Evolutionary conservation across 2,888 invertebrate species (phyloP), one percentile per base, ranked within the genome.

Genomic region (Pollenia labialis): DNA sequence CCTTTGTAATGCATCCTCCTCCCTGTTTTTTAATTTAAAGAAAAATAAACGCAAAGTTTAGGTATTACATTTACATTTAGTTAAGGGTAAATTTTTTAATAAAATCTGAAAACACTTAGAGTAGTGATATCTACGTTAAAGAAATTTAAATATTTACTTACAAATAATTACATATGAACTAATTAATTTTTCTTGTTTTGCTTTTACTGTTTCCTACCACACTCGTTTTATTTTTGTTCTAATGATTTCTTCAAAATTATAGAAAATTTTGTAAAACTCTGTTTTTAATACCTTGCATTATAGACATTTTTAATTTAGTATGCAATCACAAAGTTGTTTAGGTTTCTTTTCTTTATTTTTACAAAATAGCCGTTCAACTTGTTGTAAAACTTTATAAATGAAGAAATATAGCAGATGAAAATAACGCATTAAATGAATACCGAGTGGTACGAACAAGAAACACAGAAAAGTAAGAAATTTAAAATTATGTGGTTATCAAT

Each of bases 401-500:
- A 69, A 71, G 14, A 54, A 68, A 75, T 11, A 62, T 3, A 62
- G 11, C 32, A 48, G 56, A 79, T 6, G 2, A 58, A 68, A 77
- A 56, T 42, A 44, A 66, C 44, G 42, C 14, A 71, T 71, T 56
- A 42, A 60, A 60, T 60, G 42, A 60, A 8, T 60, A 44, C 66
- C n/a, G 23, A 81, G 66, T 74, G 56, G 54, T 68, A 68, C 50
- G 74, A 74, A 48, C 4, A 68, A 81, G 42, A 54, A 80, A 42
- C 40, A 72, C 40, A 72, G 40, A 79, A 69, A 46, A 69, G 50
- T 75, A 18, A 76, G 58, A 79, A 79, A 81, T 85, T 83, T 85
- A 77, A 72, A 90, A 91, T 90, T 90, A 90, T 92, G 91, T 91
- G 91, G 92, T 92, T 91, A 91, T 91, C 90, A 92, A 92, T 91